phyloP scores from a whole-genome alignment of 2,113 vertebrate species.

The Leptosomus discolor region DNA sequence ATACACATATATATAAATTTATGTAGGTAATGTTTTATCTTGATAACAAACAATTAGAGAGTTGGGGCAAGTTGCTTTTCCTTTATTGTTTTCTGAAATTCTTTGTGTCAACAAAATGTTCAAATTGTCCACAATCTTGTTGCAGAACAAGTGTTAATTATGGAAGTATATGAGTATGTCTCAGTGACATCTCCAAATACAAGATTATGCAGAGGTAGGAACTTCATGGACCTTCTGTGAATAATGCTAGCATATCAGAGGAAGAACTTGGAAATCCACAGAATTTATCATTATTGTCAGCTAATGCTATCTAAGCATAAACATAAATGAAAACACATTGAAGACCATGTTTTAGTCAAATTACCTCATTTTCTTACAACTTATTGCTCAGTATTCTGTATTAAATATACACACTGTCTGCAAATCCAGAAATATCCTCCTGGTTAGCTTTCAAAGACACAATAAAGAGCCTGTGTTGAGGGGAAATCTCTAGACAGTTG shows the following conservation, averaged over 20 bases:
- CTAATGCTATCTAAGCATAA: neutral
- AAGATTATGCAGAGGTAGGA: neutral
- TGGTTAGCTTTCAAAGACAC: neutral
- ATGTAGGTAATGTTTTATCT: neutral
- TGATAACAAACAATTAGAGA: neutral
- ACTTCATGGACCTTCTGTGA: neutral
- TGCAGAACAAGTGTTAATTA: neutral
- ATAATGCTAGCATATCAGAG: neutral
- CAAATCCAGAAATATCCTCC: neutral
- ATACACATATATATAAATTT: neutral
- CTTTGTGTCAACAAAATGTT: neutral
- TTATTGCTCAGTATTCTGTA: neutral
- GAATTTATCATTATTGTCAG: neutral
- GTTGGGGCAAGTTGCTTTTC: neutral
- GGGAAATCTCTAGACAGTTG: neutral
- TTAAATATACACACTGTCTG: neutral
- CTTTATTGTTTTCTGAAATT: neutral
- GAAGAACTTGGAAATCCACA: neutral
- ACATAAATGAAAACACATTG: neutral
- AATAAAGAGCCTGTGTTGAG: neutral
- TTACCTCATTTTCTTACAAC: neutral
- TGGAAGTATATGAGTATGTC: neutral
- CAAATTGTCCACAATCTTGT: neutral
- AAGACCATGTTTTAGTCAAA: neutral
- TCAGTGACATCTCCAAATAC: neutral